phyloP scores from a whole-genome alignment of 2,888 invertebrate genomes.

The Hanleya hanleyi region DNA sequence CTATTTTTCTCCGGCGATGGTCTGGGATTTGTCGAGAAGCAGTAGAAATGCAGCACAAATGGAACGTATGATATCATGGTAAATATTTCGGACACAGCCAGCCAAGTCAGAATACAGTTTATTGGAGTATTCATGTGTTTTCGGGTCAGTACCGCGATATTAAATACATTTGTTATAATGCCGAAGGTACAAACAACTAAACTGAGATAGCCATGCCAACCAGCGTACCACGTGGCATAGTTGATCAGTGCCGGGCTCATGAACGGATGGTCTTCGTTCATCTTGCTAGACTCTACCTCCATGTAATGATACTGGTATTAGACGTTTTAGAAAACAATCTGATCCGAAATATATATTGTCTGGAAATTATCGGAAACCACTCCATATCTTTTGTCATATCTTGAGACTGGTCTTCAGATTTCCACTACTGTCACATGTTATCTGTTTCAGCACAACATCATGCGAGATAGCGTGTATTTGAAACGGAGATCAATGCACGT shows the following conservation, averaged over 20 bases:
- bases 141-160: constrained; percentile 88
- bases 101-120: constrained; percentile 87
- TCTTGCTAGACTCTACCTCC: no score
- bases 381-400: no score
- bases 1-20: constrained; percentile 60
- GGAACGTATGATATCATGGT: constrained; percentile 94
- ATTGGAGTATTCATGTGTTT: constrained; percentile 92
- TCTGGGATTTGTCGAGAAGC: constrained; percentile 46
- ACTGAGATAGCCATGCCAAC: constrained; percentile 88
- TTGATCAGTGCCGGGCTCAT: constrained; percentile 20
- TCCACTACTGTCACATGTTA: no score
- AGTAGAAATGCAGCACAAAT: constrained; percentile 82
- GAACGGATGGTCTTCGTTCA: background rate
- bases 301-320: no score
- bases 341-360: no score
- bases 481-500: no score
- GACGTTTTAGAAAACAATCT: no score
- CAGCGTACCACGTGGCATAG: constrained; percentile 57
- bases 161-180: constrained; percentile 91
- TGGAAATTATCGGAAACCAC: no score
- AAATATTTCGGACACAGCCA: constrained; percentile 92
- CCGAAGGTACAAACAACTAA: constrained; percentile 91
- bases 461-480: no score
- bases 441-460: no score
- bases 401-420: no score